A percentile compares a stretch with the other conserved stretches of the same genome.
Conservation (phyloP, 2,797 vertebrate genomes). For the Protonibea diacanthus region DNA sequence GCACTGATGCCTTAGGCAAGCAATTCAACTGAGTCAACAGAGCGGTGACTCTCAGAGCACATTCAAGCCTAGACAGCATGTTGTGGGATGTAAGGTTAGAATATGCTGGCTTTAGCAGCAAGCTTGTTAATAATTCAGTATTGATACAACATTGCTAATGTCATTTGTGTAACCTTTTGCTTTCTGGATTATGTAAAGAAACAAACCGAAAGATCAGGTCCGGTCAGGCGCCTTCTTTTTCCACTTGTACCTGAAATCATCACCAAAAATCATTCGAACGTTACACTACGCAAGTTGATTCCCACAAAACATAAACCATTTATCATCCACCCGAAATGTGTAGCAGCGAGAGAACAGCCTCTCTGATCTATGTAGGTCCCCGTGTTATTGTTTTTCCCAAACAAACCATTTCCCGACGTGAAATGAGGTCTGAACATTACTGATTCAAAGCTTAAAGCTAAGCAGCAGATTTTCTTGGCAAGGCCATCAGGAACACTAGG, state of each 20-base stretch:
- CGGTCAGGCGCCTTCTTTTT: background rate
- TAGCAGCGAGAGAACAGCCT: slow-evolving; percentile 54
- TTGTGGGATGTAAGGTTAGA: slow-evolving; percentile 68
- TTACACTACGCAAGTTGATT: slow-evolving; percentile 46
- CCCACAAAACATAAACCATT: slow-evolving; percentile 65
- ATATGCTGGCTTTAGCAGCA: slow-evolving; percentile 54
- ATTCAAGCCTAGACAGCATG: slow-evolving; percentile 62
- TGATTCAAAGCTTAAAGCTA: slow-evolving; percentile 79
- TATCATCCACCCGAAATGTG: slow-evolving; percentile 65
- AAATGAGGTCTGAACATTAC: slow-evolving; percentile 77
- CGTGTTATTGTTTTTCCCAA: slow-evolving; percentile 69
- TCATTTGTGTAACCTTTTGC: slow-evolving; percentile 51
- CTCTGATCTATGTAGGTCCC: slow-evolving; percentile 74
- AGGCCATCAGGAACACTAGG: slow-evolving; percentile 69
- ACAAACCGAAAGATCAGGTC: slow-evolving; percentile 19
- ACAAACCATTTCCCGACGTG: slow-evolving; percentile 73
- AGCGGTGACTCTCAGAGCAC: slow-evolving; percentile 67
- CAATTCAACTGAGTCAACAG: slow-evolving; percentile 88
- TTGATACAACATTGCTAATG: slow-evolving; percentile 67
- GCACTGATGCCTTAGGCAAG: slow-evolving; percentile 81
- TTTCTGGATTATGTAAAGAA: slow-evolving; percentile 32
- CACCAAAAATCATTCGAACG: slow-evolving; percentile 34
- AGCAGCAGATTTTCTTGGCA: slow-evolving; percentile 77
- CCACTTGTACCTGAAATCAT: slow-evolving; percentile 38
- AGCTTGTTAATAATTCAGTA: slow-evolving; percentile 73